Conservation (phyloP, 2,113 vertebrate species). For the Macaca mulatta region DNA sequence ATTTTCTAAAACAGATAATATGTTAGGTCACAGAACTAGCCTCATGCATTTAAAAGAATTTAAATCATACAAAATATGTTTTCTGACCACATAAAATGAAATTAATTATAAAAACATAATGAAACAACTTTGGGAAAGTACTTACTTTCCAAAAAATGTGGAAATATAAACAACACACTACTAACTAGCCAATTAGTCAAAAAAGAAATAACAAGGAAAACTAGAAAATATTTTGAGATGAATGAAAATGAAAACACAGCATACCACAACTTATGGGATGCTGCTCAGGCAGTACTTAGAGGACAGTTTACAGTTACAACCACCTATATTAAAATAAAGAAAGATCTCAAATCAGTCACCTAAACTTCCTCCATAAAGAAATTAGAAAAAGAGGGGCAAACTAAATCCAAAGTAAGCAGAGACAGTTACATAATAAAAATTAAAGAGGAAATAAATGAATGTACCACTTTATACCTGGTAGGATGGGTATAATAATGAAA, state of each 20-base stretch:
- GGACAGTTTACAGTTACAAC: not conserved
- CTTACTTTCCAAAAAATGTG: not conserved
- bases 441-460: not conserved
- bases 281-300: not conserved
- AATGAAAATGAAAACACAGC: not conserved
- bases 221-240: not conserved
- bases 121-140: not conserved
- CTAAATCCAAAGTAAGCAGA: not conserved
- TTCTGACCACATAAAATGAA: not conserved
- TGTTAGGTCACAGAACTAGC: not conserved
- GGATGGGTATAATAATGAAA: not conserved
- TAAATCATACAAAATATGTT: not conserved
- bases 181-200: not conserved
- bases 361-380: not conserved
- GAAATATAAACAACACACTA: not conserved
- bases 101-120: not conserved
- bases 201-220: constrained; percentile 15
- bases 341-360: not conserved
- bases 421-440: not conserved
- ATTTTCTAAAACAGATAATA: not conserved
- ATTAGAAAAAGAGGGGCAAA: not conserved
- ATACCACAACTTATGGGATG: not conserved
- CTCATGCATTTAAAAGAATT: not conserved
- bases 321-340: not conserved
- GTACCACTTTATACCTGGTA: not conserved